Conservation (phyloP, 2,888 invertebrate species). For the Pelosia muscerda region DNA sequence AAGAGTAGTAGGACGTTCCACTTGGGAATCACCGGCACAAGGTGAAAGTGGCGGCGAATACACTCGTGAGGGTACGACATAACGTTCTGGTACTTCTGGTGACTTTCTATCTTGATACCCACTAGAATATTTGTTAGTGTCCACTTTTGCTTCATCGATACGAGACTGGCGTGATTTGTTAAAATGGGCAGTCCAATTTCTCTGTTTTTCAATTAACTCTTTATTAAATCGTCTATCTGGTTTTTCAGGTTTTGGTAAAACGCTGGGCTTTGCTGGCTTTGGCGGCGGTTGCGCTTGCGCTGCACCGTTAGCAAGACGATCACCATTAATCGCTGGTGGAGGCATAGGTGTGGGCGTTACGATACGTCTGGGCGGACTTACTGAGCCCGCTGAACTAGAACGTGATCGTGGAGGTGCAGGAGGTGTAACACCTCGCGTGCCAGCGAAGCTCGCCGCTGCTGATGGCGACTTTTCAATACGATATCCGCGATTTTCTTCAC, state of each 20-base stretch:
- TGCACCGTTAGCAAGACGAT: constrained; percentile 80
- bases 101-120: constrained; percentile 76
- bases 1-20: constrained; percentile 77
- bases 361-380: constrained; percentile 86
- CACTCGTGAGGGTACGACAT: constrained; percentile 78
- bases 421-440: constrained; percentile 83
- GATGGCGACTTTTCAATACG: constrained; percentile 87
- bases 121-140: constrained; percentile 70
- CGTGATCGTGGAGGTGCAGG: constrained; percentile 87
- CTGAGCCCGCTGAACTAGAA: constrained; percentile 90
- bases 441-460: constrained; percentile 86
- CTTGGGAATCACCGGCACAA: constrained; percentile 87
- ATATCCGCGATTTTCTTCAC: constrained; percentile 90
- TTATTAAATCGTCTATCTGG: constrained; percentile 94
- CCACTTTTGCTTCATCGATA: constrained; percentile 72
- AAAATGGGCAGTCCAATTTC: constrained; percentile 97
- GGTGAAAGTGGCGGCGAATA: constrained; percentile 85
- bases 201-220: constrained; percentile 95
- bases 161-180: constrained; percentile 90
- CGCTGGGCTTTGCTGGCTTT: constrained; percentile 85
- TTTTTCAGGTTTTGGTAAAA: constrained; percentile 92
- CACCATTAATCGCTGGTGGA: constrained; percentile 74
- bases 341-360: constrained; percentile 83
- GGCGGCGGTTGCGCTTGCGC: constrained; percentile 78
- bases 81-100: constrained; percentile 73